Evolutionary conservation across 1,140 invertebrate genomes (phyloP), one percentile per base, ranked within the genome.

Genomic region (Anoplophora glabripennis): DNA sequence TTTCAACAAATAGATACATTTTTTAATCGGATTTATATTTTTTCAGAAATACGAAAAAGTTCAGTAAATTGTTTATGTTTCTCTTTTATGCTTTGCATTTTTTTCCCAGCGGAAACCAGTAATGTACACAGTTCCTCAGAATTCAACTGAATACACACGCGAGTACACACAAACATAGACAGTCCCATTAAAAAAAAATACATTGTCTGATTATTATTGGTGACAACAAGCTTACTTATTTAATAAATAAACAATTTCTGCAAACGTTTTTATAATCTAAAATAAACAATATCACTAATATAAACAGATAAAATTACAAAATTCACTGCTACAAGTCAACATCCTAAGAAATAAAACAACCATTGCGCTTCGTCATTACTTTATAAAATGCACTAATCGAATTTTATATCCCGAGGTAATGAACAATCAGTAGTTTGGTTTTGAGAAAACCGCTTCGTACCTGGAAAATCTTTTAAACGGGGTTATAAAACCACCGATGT

Each of bases 291-390:
- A 52, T 38, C 49, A 52, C 8, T n/a, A 38, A 52, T 11, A 54
- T 53, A 59, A 59, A 54, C 46, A 61, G 46, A 57, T 61, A 52
- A 42, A 52, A 33, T 63, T 63, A 45, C 60, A 58, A 63, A 58
- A 58, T 57, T 57, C 35, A 44, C 12, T 46, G 35, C 38, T 4
- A 15, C 45, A 21, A 52, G 55, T 49, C 59, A 61, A 61, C 46
- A 61, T 61, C 53, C 59, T 57, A 53, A 12, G 28, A 49, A 49
- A 35, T 44, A 49, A 49, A 57, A 52, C 46, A 61, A 57, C 35
- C 52, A 53, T 48, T 14, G 21, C 33, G 48, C 49, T 62, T 62
- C 47, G 11, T 58, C 45, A 53, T 45, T 21, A 38, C 41, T 15
- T 53, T 62, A 28, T 28, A 28, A 28, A 28, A 28, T 28, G 21